Evolutionary conservation across 2,888 invertebrate species (phyloP).

Genomic region (Congeria kusceri): DNA sequence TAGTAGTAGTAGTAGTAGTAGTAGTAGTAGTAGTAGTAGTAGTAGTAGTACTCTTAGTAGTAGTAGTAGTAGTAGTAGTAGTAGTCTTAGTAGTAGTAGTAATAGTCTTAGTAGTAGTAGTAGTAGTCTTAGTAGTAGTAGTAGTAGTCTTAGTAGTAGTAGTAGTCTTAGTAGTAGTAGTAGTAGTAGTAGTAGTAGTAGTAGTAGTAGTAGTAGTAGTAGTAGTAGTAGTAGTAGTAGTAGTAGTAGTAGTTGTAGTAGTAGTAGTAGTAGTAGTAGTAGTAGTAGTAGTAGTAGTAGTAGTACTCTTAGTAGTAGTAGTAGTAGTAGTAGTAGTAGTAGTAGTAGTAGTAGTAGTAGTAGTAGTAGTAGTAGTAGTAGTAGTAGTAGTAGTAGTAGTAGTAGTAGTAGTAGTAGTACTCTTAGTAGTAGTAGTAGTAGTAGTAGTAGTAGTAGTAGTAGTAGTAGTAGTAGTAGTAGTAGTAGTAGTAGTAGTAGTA

Average conservation of each 20-base stretch:
- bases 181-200: slow-evolving; percentile 4
- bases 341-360: slow-evolving; percentile 16
- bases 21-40: too few relatives aligned
- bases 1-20: too few relatives aligned
- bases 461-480: slow-evolving; percentile 19
- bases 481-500: slow-evolving; percentile 17
- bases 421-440: slow-evolving; percentile 9
- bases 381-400: slow-evolving; percentile 18
- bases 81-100: too few relatives aligned
- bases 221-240: slow-evolving; percentile 18
- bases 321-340: slow-evolving; percentile 12
- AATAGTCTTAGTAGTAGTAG: too few relatives aligned
- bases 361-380: slow-evolving; percentile 18
- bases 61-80: too few relatives aligned
- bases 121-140: too few relatives aligned
- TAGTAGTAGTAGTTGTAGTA: slow-evolving; percentile 20
- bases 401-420: slow-evolving; percentile 11
- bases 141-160: too few relatives aligned
- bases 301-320: slow-evolving; percentile 6
- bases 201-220: slow-evolving; percentile 14
- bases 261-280: slow-evolving; percentile 17
- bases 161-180: too few relatives aligned
- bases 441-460: slow-evolving; percentile 22
- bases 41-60: too few relatives aligned
- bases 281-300: slow-evolving; percentile 19